phyloP scores from a whole-genome alignment of 2,797 vertebrate genomes.

The Atherinosoma microstoma region DNA sequence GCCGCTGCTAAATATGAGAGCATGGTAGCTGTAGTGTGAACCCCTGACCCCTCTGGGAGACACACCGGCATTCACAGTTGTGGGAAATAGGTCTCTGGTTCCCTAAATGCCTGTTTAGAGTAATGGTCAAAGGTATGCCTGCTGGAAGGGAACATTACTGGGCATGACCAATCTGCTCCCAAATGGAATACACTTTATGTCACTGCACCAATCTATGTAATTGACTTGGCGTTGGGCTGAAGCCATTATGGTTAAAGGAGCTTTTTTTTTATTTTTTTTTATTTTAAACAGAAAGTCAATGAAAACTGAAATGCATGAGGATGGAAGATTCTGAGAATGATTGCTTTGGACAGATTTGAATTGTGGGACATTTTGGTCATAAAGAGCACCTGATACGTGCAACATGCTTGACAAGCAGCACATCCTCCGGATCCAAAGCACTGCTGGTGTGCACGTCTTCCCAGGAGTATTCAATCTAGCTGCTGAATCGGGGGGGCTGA shows the following conservation, averaged over 20 bases:
- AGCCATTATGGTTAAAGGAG: conserved; percentile 60
- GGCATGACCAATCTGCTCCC: conserved; percentile 77
- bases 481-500: conserved; percentile 17
- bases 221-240: conserved; percentile 72
- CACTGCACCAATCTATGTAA: conserved; percentile 77
- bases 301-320: conserved; percentile 52
- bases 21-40: conserved; percentile 62
- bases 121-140: conserved; percentile 75
- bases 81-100: conserved; percentile 67
- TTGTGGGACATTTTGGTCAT: conserved; percentile 48
- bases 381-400: conserved; percentile 40
- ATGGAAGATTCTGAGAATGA: conserved; percentile 57
- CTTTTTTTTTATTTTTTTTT: conserved; percentile 32
- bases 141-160: conserved; percentile 77
- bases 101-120: conserved; percentile 74
- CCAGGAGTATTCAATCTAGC: conserved; percentile 14
- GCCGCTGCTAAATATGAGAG: conserved; percentile 69
- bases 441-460: conserved; percentile 17
- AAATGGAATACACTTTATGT: conserved; percentile 81
- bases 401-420: conserved; percentile 22
- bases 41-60: conserved; percentile 71
- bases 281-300: conserved; percentile 47
- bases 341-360: conserved; percentile 63
- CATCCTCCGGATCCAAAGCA: not conserved
- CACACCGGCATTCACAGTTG: conserved; percentile 60